Percentiles rank a stretch among this genome's conserved stretches.
Conservation (phyloP, 2,113 vertebrate species). For the Monopterus albus region DNA sequence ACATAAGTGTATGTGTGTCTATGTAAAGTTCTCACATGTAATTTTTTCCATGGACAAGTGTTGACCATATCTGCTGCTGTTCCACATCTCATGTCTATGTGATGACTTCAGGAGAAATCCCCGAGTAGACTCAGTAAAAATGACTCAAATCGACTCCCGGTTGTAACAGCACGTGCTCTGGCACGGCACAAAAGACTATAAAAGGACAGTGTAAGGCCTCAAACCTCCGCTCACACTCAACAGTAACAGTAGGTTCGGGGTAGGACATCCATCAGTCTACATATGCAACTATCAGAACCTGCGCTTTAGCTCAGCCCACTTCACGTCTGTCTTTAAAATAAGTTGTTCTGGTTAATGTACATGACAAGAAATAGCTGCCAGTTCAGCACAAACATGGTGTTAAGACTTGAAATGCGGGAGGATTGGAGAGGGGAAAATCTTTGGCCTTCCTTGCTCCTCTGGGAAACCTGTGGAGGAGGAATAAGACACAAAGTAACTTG, state of each 20-base stretch:
- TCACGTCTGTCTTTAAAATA: conserved; percentile 14
- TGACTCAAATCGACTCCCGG: conserved; percentile 1
- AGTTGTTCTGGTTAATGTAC: background rate
- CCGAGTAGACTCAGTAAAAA: background rate
- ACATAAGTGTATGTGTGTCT: conserved; percentile 17
- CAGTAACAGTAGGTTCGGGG: background rate
- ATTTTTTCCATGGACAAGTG: conserved; percentile 8
- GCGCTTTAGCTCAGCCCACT: background rate
- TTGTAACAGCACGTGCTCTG: conserved; percentile 36
- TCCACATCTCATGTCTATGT: conserved; percentile 16
- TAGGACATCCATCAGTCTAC: background rate
- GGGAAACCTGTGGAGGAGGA: conserved; percentile 19
- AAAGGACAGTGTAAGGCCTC: background rate
- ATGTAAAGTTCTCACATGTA: conserved; percentile 34
- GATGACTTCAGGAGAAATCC: background rate
- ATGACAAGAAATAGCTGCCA: background rate
- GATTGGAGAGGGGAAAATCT: background rate
- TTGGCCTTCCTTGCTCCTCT: background rate
- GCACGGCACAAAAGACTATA: conserved; percentile 27
- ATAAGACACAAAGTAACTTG: conserved; percentile 48
- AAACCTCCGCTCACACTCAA: background rate
- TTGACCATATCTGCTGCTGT: conserved; percentile 50
- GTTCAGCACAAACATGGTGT: conserved; percentile 9
- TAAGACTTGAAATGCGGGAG: conserved; percentile 31
- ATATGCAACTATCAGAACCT: conserved; percentile 34